Evolutionary conservation across 2,113 vertebrate genomes (phyloP).

Genomic region (Ictalurus punctatus): DNA sequence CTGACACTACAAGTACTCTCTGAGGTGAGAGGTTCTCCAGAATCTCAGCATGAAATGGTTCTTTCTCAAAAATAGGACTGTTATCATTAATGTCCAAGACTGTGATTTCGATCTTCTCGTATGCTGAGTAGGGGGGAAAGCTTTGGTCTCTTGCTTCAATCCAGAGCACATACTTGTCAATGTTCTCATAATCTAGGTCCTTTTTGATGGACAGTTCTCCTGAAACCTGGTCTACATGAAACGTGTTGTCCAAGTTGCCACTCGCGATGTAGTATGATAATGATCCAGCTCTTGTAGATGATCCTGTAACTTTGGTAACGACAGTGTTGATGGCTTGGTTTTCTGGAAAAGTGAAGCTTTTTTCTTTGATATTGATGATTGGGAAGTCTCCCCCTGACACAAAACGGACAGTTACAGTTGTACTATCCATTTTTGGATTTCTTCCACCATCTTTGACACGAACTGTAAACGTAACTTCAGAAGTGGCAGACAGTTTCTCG

Average conservation of each 20-base stretch:
- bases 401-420: constrained; percentile 92
- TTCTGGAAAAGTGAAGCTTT: constrained; percentile 86
- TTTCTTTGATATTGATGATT: constrained; percentile 79
- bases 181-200: constrained; percentile 86
- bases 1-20: constrained; percentile 81
- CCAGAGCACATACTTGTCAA: constrained; percentile 91
- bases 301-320: constrained; percentile 81
- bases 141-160: constrained; percentile 92
- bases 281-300: constrained; percentile 83
- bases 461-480: constrained; percentile 90
- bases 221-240: constrained; percentile 88
- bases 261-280: constrained; percentile 93
- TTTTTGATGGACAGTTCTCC: constrained; percentile 84
- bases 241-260: constrained; percentile 88
- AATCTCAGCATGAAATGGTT: constrained; percentile 86
- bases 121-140: constrained; percentile 95
- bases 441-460: constrained; percentile 84
- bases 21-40: constrained; percentile 88
- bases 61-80: constrained; percentile 80
- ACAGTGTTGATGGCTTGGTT: constrained; percentile 82
- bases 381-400: constrained; percentile 89
- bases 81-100: constrained; percentile 94
- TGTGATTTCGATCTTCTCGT: constrained; percentile 85
- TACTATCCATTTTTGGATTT: constrained; percentile 85
- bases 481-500: constrained; percentile 74